Conservation (phyloP, 2,797 vertebrate genomes). For the Hoplostethus atlanticus region DNA sequence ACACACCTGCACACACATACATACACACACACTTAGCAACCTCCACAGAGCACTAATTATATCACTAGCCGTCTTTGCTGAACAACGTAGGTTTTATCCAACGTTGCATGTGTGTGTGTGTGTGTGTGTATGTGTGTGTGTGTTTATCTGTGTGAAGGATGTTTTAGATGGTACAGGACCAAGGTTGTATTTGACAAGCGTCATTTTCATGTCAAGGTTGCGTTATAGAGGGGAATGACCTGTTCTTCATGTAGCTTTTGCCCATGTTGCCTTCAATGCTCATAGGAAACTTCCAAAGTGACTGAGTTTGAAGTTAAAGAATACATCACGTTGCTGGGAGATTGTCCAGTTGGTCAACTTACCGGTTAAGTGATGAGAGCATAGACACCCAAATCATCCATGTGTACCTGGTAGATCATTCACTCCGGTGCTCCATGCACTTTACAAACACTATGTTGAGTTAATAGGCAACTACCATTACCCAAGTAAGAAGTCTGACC, state of each 20-base stretch:
- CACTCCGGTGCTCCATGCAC: no score
- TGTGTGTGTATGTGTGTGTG: conserved; percentile 51
- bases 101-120: conserved; percentile 14
- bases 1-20: neutral
- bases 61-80: conserved; percentile 10
- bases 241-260: conserved; percentile 25
- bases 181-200: conserved; percentile 43
- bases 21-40: neutral
- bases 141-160: conserved; percentile 43
- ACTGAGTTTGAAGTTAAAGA: no score
- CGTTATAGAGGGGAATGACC: conserved; percentile 24
- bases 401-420: no score
- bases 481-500: no score
- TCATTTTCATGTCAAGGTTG: conserved; percentile 39
- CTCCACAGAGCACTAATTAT: conserved; percentile 32
- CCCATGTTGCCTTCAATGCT: conserved; percentile 32
- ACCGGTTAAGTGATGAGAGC: no score
- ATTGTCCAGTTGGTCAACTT: no score
- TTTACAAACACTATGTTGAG: no score
- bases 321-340: no score
- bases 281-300: neutral
- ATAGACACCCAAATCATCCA: no score
- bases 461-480: no score
- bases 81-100: conserved; percentile 59
- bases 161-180: conserved; percentile 39